A percentile compares a stretch with the other conserved stretches of the same genome.
These are phyloP conservation scores for Drosophila parvula DNA, from an alignment of 1,140 invertebrate species.

Conservation along the genomic window DNA sequence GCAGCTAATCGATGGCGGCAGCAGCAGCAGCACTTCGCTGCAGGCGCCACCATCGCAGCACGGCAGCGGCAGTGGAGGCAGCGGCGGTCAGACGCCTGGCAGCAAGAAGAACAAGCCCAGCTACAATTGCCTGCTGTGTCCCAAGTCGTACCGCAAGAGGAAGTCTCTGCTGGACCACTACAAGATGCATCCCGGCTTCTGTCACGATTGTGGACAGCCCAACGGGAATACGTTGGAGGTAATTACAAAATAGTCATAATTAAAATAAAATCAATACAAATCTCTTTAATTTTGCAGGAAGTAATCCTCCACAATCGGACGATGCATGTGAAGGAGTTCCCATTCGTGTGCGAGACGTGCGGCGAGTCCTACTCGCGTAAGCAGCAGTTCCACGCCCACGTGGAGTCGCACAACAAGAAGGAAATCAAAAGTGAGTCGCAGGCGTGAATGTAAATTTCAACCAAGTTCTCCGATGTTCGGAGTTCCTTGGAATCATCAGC, in stretches of 20 bases:
- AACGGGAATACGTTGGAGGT: constrained; percentile 81
- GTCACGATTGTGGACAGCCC: constrained; percentile 81
- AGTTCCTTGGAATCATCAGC: constrained; percentile 25
- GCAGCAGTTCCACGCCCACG: constrained; percentile 83
- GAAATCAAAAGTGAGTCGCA: constrained; percentile 83
- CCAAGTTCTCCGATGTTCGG: constrained; percentile 25
- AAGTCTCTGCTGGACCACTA: constrained; percentile 82
- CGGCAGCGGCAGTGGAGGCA: constrained; percentile 36
- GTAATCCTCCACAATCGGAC: constrained; percentile 81
- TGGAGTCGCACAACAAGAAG: constrained; percentile 83
- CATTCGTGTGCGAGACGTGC: constrained; percentile 83
- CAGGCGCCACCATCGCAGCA: constrained; percentile 72
- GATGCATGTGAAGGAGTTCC: constrained; percentile 81
- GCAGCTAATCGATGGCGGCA: constrained; percentile 79
- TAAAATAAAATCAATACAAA: background rate
- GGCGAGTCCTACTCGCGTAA: constrained; percentile 83
- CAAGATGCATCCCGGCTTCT: constrained; percentile 82
- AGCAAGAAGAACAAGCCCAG: constrained; percentile 79
- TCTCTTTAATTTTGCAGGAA: constrained; percentile 53
- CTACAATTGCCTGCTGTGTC: constrained; percentile 78
- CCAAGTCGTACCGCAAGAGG: constrained; percentile 80
- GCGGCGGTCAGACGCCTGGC: constrained; percentile 51
- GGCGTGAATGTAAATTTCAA: constrained; percentile 80
- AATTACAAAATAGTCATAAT: background rate
- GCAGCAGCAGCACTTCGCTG: constrained; percentile 79